These are phyloP conservation scores for Pecten maximus DNA, from an alignment of 2,888 invertebrate species.

Conservation along the genomic window DNA sequence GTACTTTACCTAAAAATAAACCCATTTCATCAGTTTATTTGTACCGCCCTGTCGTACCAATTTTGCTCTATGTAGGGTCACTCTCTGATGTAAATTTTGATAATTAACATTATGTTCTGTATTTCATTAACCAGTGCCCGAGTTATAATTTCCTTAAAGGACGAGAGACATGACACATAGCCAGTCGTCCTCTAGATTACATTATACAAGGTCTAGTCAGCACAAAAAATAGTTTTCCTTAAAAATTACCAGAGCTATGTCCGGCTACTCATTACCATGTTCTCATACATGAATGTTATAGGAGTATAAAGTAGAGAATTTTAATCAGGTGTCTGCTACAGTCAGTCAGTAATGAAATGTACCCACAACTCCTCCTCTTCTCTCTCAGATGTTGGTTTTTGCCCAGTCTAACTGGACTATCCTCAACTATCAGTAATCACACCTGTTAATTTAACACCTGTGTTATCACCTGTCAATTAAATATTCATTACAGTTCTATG, in stretches of 20 bases:
- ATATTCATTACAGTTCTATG: not conserved
- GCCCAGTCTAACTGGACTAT: not conserved
- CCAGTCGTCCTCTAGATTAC: not conserved
- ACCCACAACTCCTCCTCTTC: not conserved
- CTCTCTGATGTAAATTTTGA: not conserved
- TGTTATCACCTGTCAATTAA: not conserved
- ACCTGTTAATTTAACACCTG: not conserved
- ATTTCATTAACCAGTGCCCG: not conserved
- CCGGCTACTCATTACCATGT: not conserved
- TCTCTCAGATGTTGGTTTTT: not conserved
- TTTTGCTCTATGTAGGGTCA: not conserved
- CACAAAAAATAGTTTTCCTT: not conserved
- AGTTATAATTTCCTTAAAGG: not conserved
- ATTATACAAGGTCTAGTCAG: constrained; percentile 11
- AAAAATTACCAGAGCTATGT: not conserved
- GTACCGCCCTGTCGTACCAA: too few relatives aligned
- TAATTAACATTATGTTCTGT: not conserved
- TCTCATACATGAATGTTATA: not conserved
- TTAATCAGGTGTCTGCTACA: not conserved
- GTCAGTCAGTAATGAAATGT: not conserved
- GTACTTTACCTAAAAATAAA: too few relatives aligned
- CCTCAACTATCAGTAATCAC: not conserved
- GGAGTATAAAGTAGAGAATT: too few relatives aligned
- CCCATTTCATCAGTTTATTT: too few relatives aligned
- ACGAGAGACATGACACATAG: not conserved